These are phyloP conservation scores for Periplaneta americana DNA, from an alignment of 1,140 invertebrate species.

Conservation along the genomic window DNA sequence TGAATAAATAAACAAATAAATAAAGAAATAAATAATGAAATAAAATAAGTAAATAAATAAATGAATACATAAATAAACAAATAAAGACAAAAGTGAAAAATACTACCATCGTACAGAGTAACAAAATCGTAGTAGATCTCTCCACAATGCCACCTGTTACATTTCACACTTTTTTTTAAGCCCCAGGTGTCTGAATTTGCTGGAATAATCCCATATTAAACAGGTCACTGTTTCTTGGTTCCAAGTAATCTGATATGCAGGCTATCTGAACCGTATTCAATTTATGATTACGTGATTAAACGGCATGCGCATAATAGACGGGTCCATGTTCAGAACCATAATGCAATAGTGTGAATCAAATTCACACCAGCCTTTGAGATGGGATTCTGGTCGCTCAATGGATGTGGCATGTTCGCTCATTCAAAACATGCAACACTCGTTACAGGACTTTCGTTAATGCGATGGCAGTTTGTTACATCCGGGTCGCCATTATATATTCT, in stretches of 20 bases:
- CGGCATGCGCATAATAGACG: not conserved
- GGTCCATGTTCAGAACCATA: not conserved
- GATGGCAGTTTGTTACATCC: no score
- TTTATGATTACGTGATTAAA: not conserved
- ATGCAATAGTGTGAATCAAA: not conserved
- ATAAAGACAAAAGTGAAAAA: no score
- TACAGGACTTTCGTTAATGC: no score
- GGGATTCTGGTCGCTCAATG: not conserved
- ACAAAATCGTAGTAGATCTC: not conserved
- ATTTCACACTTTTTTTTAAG: no score
- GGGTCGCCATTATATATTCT: no score
- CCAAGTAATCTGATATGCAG: not conserved
- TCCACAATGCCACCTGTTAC: not conserved
- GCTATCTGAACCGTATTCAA: not conserved
- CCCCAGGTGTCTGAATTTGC: not conserved
- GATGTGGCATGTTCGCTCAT: not conserved
- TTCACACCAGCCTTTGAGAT: not conserved
- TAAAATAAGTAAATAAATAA: no score
- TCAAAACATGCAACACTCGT: not conserved
- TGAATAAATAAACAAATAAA: no score
- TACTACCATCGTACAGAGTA: no score
- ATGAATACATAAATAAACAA: no score
- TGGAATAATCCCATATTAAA: not conserved
- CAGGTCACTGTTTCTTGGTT: not conserved
- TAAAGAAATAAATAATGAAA: no score